Evolutionary conservation across 2,888 invertebrate species (phyloP), one percentile per base, ranked within the genome.

Genomic region (Tanypteryx hageni): DNA sequence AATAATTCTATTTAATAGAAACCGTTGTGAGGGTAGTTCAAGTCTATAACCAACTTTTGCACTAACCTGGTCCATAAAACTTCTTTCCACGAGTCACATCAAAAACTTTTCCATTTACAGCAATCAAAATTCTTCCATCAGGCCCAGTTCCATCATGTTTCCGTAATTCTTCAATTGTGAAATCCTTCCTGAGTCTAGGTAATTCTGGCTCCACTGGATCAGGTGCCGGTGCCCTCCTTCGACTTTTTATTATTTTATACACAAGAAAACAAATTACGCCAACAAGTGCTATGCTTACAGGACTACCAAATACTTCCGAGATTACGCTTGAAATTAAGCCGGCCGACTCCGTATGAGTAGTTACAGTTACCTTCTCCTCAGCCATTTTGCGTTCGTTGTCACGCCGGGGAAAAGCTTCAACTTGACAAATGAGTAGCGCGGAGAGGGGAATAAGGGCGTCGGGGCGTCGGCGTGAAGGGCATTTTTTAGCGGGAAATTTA

Each of bases 41-140:
- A 44, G 56, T 31, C 18, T 44, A 31, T 68, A 14, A 44, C 44
- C 14, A 16, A 68, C 4, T n/a, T 61, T 10, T 27, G 3, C 14
- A 59, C 94, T 95, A 96, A 99, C 99, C 99, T 95, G 99, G 99
- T 44, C 99, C 99, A 95, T 99, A 99, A 95, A 98, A 99, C 93
- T 97, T 96, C 94, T 97, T 98, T 93, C 98, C 99, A 94, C 97
- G 97, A 82, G 99, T 99, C 93, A 97, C 99, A 95, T 99, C 99
- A 95, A 98, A 99, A 92, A 99, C 98, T 96, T 97, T 98, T 57
- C 99, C 98, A 95, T 99, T 99, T 92, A 99, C 98, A 13, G 98
- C 99, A 83, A 99, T 97, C 93, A 99, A 96, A 93, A 99, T 97
- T 93, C 99, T 96, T 57, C 98, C 98, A 94, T 99, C 99, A 59